phyloP scores from a whole-genome alignment of 2,888 invertebrate genomes.

The Trileptium ribeirensis region DNA sequence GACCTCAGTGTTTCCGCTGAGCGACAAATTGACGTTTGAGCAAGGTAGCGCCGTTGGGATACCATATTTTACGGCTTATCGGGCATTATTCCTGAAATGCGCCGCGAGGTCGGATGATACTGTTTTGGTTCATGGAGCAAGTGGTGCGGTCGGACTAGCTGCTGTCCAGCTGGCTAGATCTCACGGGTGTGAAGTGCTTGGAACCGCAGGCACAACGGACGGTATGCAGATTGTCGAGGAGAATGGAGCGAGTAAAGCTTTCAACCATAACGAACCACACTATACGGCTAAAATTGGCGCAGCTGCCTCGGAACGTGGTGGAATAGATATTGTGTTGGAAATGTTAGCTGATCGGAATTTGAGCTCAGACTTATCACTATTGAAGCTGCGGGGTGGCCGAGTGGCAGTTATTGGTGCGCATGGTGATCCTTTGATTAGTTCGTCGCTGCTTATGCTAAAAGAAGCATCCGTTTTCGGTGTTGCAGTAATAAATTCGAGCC shows the following conservation, averaged over 20 bases:
- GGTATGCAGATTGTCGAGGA: slow-evolving; percentile 54
- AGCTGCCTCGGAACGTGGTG: too few species aligned
- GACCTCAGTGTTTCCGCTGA: slow-evolving; percentile 33
- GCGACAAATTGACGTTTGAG: slow-evolving; percentile 53
- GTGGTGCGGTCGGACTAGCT: slow-evolving; percentile 57
- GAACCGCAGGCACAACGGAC: slow-evolving; percentile 57
- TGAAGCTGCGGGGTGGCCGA: slow-evolving; percentile 52
- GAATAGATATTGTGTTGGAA: slow-evolving; percentile 59
- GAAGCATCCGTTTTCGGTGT: too few species aligned
- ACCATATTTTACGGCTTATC: slow-evolving; percentile 59
- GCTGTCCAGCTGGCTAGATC: background rate
- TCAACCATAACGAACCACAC: slow-evolving; percentile 57
- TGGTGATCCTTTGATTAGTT: too few species aligned
- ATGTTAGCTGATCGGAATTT: slow-evolving; percentile 60
- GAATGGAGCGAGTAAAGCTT: slow-evolving; percentile 56
- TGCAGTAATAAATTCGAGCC: too few species aligned
- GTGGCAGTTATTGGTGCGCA: slow-evolving; percentile 56
- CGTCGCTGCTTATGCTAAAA: too few species aligned
- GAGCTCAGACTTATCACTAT: slow-evolving; percentile 55
- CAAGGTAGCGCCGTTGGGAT: slow-evolving; percentile 59
- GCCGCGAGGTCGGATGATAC: slow-evolving; percentile 53
- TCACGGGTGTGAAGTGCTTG: slow-evolving; percentile 40
- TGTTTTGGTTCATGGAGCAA: slow-evolving; percentile 59
- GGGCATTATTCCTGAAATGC: slow-evolving; percentile 54
- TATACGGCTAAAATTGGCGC: too few species aligned